Evolutionary conservation across 1,140 invertebrate genomes (phyloP).

Genomic region (Hermetia illucens): DNA sequence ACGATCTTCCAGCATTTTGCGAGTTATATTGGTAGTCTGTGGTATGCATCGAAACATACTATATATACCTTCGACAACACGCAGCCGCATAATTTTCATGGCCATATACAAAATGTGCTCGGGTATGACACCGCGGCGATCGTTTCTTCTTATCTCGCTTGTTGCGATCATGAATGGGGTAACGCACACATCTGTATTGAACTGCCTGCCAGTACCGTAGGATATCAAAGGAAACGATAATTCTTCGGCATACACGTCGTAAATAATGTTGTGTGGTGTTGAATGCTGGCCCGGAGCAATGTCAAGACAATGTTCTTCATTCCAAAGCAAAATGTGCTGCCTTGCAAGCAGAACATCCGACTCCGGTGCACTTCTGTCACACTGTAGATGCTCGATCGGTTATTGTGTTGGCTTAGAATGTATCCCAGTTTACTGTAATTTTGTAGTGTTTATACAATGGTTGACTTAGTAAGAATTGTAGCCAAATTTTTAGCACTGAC

Average conservation of each 20-base stretch:
- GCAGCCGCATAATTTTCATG: constrained; percentile 11
- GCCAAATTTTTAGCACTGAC: background rate
- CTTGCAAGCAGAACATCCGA: background rate
- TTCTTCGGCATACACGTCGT: constrained; percentile 22
- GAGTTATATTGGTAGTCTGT: constrained; percentile 11
- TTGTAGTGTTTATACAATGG: background rate
- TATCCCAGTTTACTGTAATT: background rate
- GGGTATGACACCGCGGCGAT: constrained; percentile 11
- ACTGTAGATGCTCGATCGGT: constrained; percentile 3
- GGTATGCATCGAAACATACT: constrained; percentile 15
- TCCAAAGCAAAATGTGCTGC: constrained; percentile 23
- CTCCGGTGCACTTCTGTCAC: background rate
- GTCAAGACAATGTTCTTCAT: constrained; percentile 17
- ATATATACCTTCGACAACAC: constrained; percentile 7
- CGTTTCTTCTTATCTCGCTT: constrained; percentile 13
- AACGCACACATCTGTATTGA: constrained; percentile 7
- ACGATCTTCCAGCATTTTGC: constrained; percentile 16
- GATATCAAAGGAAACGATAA: constrained; percentile 24
- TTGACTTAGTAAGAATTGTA: background rate
- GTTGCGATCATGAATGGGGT: constrained; percentile 13
- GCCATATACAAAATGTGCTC: constrained; percentile 15
- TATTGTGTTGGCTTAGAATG: constrained; percentile 5
- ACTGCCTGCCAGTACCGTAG: constrained; percentile 14
- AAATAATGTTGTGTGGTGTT: constrained; percentile 12
- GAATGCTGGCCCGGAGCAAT: constrained; percentile 17